Evolutionary conservation across 2,113 vertebrate species (phyloP).

Genomic region (Scartelaos histophorus): DNA sequence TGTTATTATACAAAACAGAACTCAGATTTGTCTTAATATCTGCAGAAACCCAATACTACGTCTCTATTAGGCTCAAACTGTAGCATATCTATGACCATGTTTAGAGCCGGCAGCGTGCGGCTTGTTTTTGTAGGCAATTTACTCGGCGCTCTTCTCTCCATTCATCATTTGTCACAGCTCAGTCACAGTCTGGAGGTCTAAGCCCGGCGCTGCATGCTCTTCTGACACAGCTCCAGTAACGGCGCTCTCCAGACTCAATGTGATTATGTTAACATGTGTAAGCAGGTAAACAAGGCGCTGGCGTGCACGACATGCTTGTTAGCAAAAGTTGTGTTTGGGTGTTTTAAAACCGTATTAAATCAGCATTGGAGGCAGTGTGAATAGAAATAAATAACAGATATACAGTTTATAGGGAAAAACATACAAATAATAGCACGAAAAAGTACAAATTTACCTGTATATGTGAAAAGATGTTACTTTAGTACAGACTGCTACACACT

Average conservation of each 20-base stretch:
- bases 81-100: background rate
- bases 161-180: constrained; percentile 28
- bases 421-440: no score
- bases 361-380: background rate
- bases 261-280: constrained; percentile 15
- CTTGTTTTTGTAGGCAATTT: constrained; percentile 3
- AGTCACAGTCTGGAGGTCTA: constrained; percentile 12
- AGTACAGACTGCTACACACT: no score
- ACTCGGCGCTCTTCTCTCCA: constrained; percentile 6
- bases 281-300: constrained; percentile 13
- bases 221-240: constrained; percentile 7
- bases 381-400: no score
- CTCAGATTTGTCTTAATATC: background rate
- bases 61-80: background rate
- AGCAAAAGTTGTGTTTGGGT: background rate
- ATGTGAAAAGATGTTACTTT: no score
- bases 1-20: background rate
- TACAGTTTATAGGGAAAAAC: no score
- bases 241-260: constrained; percentile 16
- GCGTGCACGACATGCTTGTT: background rate
- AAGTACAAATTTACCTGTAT: no score
- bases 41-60: background rate
- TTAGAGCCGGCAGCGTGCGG: constrained; percentile 3
- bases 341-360: background rate
- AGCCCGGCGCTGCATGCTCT: constrained; percentile 11